These are phyloP conservation scores for Sphaerodactylus townsendi DNA, from an alignment of 2,113 vertebrate species.

Conservation along the genomic window DNA sequence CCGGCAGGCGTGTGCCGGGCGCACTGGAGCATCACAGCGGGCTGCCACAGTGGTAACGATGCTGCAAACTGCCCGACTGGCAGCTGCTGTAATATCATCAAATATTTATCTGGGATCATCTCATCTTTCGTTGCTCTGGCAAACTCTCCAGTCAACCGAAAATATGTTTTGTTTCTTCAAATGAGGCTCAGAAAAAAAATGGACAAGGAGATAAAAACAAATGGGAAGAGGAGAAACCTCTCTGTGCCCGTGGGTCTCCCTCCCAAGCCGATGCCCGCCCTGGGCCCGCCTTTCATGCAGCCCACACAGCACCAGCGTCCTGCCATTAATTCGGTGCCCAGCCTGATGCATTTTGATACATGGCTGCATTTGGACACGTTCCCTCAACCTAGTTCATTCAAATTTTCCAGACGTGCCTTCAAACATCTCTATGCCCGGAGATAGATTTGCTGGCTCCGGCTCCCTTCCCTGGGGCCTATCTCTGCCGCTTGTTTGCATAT, in stretches of 20 bases:
- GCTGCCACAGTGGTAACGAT: background rate
- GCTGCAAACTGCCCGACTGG: background rate
- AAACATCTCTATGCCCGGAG: background rate
- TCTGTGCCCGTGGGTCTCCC: rapidly evolving
- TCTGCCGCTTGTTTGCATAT: background rate
- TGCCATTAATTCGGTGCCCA: background rate
- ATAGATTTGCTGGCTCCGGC: background rate
- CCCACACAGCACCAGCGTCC: too few species aligned
- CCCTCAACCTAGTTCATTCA: background rate
- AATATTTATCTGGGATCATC: conserved; percentile 23
- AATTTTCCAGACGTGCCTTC: background rate
- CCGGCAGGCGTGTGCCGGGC: too few species aligned
- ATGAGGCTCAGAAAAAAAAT: background rate
- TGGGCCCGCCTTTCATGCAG: background rate
- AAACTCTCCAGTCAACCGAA: background rate
- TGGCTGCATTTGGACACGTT: background rate
- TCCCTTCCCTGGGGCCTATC: background rate
- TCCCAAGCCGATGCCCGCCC: background rate
- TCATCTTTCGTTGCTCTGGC: background rate
- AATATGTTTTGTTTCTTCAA: background rate
- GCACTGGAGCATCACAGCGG: background rate
- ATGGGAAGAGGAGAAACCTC: too few species aligned
- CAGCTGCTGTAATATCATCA: conserved; percentile 15
- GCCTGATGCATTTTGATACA: background rate
- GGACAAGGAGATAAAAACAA: background rate